phyloP scores from a whole-genome alignment of 2,888 invertebrate genomes.

The Copidosoma aretas region DNA sequence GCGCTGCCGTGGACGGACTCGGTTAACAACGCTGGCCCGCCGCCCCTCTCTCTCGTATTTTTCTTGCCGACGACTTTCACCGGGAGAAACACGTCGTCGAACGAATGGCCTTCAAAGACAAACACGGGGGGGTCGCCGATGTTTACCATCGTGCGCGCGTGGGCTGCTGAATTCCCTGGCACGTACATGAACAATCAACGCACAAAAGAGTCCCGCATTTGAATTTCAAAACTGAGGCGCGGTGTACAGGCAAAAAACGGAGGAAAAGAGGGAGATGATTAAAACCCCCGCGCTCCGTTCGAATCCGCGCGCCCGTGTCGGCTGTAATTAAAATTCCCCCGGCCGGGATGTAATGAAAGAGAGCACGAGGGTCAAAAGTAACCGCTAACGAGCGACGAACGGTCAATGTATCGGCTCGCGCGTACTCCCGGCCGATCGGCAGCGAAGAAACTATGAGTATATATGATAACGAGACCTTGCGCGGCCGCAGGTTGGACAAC shows the following conservation, averaged over 20 bases:
- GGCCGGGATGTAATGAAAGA: not conserved
- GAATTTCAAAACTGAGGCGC: not conserved
- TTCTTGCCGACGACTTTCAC: no score
- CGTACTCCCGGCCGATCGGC: no score
- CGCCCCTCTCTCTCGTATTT: no score
- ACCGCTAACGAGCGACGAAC: not conserved
- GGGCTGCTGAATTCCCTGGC: no score
- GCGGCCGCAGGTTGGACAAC: slow-evolving; percentile 72
- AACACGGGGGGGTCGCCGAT: no score
- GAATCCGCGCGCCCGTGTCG: not conserved
- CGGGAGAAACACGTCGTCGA: no score
- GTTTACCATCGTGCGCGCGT: no score
- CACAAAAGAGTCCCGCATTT: not conserved
- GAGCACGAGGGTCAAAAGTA: not conserved
- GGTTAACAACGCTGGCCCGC: no score
- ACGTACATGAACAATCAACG: not conserved
- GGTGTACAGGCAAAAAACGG: not conserved
- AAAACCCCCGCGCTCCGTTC: not conserved
- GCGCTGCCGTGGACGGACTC: no score
- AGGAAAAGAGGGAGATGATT: not conserved
- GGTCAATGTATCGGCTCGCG: not conserved
- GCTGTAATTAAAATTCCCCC: not conserved
- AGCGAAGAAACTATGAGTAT: not conserved
- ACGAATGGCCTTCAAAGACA: no score
- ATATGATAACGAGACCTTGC: no score